Evolutionary conservation across 2,113 vertebrate species (phyloP).

Genomic region (Labrus mixtus): DNA sequence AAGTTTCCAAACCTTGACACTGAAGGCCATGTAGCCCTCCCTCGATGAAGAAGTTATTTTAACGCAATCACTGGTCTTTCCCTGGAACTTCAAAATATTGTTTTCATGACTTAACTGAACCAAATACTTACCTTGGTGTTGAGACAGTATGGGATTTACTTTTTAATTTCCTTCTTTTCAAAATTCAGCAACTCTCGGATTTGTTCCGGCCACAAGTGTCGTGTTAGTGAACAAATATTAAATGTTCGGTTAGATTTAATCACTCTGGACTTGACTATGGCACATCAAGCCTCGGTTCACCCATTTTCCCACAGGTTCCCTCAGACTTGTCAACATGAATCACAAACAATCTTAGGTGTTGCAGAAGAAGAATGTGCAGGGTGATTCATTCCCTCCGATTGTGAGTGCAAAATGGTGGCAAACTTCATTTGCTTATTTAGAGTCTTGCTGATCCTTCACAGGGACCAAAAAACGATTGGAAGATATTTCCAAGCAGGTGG

Average conservation of each 20-base stretch:
- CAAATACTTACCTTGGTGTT: too few species aligned
- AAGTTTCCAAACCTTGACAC: too few species aligned
- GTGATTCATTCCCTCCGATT: slow-evolving; percentile 77
- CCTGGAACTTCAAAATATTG: neutral
- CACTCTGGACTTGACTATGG: slow-evolving; percentile 46
- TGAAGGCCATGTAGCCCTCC: too few species aligned
- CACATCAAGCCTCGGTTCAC: slow-evolving; percentile 54
- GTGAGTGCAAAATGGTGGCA: slow-evolving; percentile 52
- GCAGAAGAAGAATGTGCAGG: slow-evolving; percentile 66
- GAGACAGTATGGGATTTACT: neutral
- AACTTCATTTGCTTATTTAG: slow-evolving; percentile 76
- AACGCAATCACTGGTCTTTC: neutral
- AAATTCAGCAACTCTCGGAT: too few species aligned
- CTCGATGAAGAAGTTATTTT: neutral
- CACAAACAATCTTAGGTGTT: slow-evolving; percentile 76
- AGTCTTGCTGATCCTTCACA: slow-evolving; percentile 71
- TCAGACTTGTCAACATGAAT: slow-evolving; percentile 68
- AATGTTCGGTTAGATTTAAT: slow-evolving; percentile 32
- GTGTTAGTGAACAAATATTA: slow-evolving; percentile 2
- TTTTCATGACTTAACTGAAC: neutral
- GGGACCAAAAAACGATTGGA: slow-evolving; percentile 70
- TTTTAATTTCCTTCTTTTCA: too few species aligned
- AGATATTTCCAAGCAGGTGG: slow-evolving; percentile 84
- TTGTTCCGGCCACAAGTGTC: too few species aligned
- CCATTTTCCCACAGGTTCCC: slow-evolving; percentile 52